Conservation (phyloP, 2,113 vertebrate species). For the Scomber scombrus region DNA sequence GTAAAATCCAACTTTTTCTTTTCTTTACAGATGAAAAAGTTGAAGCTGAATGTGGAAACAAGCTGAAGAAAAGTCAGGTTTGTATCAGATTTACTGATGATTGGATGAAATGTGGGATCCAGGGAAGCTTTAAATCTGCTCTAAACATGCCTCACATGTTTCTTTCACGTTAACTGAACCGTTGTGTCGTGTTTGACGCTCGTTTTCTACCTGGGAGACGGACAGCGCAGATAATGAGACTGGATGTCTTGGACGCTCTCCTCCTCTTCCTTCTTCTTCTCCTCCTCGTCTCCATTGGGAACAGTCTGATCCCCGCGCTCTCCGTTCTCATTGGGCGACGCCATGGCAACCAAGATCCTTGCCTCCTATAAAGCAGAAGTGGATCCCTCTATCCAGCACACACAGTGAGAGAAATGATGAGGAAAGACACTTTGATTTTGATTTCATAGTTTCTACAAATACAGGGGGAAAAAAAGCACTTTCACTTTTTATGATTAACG, state of each 20-base stretch:
- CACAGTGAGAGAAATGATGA: too few species aligned
- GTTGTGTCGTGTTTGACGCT: neutral
- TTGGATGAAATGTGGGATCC: too few species aligned
- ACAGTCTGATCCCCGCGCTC: conserved; percentile 79
- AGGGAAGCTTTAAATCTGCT: too few species aligned
- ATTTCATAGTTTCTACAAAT: neutral
- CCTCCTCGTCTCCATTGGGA: conserved; percentile 78
- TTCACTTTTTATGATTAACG: too few species aligned
- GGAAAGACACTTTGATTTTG: too few species aligned
- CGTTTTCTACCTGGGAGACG: conserved; percentile 87
- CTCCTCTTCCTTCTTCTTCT: conserved; percentile 43
- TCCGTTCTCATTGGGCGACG: conserved; percentile 79
- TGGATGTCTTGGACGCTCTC: conserved; percentile 85
- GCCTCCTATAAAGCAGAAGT: neutral
- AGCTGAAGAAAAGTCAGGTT: too few species aligned
- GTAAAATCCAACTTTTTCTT: too few species aligned
- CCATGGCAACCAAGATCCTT: conserved; percentile 83
- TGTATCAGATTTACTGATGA: too few species aligned
- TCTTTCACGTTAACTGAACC: neutral
- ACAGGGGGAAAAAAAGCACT: neutral
- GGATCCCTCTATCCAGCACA: neutral
- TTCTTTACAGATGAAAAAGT: too few species aligned
- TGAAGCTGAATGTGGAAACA: too few species aligned
- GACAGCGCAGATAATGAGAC: conserved; percentile 92
- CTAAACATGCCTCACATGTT: too few species aligned